Base-by-base conservation (phyloP, 1,140 invertebrate genomes). In the Drosophila rufa region DNA sequence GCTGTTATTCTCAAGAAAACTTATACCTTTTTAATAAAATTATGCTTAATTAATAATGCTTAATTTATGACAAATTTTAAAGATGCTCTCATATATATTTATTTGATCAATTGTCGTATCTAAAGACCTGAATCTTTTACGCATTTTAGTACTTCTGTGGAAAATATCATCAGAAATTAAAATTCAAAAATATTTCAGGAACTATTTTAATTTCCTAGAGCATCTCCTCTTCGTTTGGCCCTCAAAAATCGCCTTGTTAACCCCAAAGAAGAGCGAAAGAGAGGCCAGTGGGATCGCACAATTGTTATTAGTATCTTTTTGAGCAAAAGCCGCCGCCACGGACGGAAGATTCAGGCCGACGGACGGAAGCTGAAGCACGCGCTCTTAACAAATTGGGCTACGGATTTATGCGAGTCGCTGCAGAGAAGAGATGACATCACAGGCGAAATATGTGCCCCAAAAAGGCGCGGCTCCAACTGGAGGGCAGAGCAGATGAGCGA, bases 231-330 rank as follows among this genome's bases (percentile, higher is more conserved):
- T 77, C 64, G 57, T n/a, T 9, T 25, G 43, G 43, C 25, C 25
- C 17, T 9, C 6, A 19, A 22, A 19, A 9, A 4, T 30, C 9
- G 11, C 27, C 69, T 68, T 70, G 60, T 80, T 89, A 83, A 58
- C 53, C 65, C 33, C 19, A 45, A 60, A 74, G 68, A 68, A 59
- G 64, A 83, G 57, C 57, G 38, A 65, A 64, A 61, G 68, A 65
- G 71, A 58, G 45, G 64, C 80, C 77, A 80, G 80, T 59, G 74
- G 66, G 84, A 84, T 89, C 84, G 80, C 66, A 75, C 80, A 90
- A 89, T 84, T 90, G 85, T 89, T 84, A 90, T 89, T 90, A 89
- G 81, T 78, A 69, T 79, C 84, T 90, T 89, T 73, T 89, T 89
- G 74, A 90, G 85, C 27, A 80, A 79, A 85, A 78, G 84, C 84